Conservation (phyloP, 1,140 invertebrate genomes). For the Drosophila arizonae region DNA sequence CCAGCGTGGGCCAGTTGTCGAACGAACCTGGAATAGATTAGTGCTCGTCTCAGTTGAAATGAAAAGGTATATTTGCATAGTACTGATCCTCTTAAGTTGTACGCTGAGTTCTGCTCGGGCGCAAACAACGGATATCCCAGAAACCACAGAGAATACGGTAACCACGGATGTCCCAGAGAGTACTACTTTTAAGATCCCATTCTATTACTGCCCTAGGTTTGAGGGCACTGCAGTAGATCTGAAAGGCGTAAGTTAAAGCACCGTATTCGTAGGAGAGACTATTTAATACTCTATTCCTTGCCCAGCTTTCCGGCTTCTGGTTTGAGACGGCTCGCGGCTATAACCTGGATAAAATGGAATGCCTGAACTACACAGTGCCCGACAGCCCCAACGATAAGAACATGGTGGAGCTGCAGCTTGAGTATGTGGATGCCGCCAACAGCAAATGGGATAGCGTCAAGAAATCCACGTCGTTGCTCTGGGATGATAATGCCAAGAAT, state of each 20-base stretch:
- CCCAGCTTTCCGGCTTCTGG: slow-evolving; percentile 23
- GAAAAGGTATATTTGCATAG: neutral
- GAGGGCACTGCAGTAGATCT: neutral
- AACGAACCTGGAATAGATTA: neutral
- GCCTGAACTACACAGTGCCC: neutral
- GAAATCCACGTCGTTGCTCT: neutral
- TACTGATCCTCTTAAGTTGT: slow-evolving; percentile 11
- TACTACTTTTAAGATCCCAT: neutral
- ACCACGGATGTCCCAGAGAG: neutral
- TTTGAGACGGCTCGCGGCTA: slow-evolving; percentile 11
- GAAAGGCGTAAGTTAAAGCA: slow-evolving; percentile 4
- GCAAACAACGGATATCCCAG: neutral
- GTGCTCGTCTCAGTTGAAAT: neutral
- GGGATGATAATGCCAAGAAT: slow-evolving; percentile 14
- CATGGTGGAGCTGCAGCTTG: neutral
- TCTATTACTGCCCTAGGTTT: neutral
- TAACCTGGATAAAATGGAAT: slow-evolving; percentile 1
- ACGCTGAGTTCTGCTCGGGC: neutral
- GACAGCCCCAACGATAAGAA: neutral
- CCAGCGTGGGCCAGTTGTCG: neutral
- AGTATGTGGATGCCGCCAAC: slow-evolving; percentile 6
- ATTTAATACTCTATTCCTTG: neutral
- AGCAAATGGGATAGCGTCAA: slow-evolving; percentile 6
- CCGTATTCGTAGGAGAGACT: neutral
- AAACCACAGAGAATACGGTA: neutral